These are phyloP conservation scores for Stramonita haemastoma DNA, from an alignment of 2,888 invertebrate species.

Conservation along the genomic window DNA sequence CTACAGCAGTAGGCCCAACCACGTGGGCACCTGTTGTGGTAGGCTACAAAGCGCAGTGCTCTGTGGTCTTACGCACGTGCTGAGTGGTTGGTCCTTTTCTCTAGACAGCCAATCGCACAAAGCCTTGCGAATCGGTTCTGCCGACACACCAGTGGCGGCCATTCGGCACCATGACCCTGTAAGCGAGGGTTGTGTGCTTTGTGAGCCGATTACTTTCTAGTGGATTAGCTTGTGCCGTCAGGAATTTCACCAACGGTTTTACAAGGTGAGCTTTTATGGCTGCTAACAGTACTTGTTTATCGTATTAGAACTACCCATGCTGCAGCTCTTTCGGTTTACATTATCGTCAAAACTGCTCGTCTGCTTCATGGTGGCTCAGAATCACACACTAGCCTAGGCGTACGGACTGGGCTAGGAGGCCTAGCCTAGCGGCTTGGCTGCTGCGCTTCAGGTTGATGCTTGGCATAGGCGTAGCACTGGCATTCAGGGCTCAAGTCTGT, in stretches of 20 bases:
- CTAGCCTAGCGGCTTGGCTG: neutral
- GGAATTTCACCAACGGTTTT: neutral
- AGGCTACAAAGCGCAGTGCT: neutral
- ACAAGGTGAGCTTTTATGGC: neutral
- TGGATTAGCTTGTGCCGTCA: neutral
- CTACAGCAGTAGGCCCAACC: neutral
- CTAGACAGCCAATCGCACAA: conserved; percentile 6
- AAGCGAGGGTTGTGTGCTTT: neutral
- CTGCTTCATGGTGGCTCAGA: too few relatives aligned
- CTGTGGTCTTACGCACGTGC: neutral
- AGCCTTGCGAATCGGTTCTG: neutral
- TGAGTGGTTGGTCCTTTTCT: neutral
- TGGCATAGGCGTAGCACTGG: neutral
- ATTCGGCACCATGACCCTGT: conserved; percentile 10
- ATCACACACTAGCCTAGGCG: too few relatives aligned
- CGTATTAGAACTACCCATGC: neutral
- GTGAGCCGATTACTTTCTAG: neutral
- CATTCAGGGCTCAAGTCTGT: neutral
- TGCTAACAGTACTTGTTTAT: neutral
- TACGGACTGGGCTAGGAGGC: too few relatives aligned
- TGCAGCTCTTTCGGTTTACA: conserved; percentile 7
- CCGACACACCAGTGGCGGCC: conserved; percentile 8
- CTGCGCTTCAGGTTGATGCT: conserved; percentile 1
- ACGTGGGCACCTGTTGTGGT: conserved; percentile 23
- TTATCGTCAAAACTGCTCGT: neutral